Conservation (phyloP, 2,888 invertebrate genomes). For the Drosophila sordidapex region DNA sequence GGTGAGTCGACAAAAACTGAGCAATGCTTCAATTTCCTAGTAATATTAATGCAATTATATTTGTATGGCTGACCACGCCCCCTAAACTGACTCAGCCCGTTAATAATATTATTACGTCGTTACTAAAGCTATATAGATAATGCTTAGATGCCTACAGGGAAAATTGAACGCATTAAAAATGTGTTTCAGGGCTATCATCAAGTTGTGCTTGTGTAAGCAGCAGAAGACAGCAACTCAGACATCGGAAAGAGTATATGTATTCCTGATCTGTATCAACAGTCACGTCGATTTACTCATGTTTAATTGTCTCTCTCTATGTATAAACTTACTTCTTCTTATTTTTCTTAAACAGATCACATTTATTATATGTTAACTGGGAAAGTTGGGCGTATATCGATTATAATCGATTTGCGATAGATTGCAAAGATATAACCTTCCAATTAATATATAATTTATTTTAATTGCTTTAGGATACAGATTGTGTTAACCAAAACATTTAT, state of each 20-base stretch:
- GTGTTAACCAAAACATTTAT: neutral
- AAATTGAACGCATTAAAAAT: neutral
- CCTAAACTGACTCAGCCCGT: neutral
- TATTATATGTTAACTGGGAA: neutral
- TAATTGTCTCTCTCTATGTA: too few relatives aligned
- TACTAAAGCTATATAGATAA: neutral
- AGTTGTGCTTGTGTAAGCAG: neutral
- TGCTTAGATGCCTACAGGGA: neutral
- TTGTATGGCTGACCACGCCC: slow-evolving; percentile 25
- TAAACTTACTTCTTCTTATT: neutral
- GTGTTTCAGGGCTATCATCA: neutral
- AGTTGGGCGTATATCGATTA: too few relatives aligned
- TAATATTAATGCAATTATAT: slow-evolving; percentile 79
- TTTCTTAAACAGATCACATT: neutral
- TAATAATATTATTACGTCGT: slow-evolving; percentile 36
- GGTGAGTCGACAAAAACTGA: slow-evolving; percentile 26
- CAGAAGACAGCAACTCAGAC: too few relatives aligned
- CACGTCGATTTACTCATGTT: too few relatives aligned
- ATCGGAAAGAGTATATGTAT: neutral
- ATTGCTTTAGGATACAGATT: too few relatives aligned
- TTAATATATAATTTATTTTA: too few relatives aligned
- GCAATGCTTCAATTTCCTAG: slow-evolving; percentile 66
- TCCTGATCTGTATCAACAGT: neutral
- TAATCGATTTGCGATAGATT: too few relatives aligned
- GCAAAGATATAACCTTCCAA: too few relatives aligned